Conservation (phyloP, 2,888 invertebrate genomes). For the Diplazon laetatorius region DNA sequence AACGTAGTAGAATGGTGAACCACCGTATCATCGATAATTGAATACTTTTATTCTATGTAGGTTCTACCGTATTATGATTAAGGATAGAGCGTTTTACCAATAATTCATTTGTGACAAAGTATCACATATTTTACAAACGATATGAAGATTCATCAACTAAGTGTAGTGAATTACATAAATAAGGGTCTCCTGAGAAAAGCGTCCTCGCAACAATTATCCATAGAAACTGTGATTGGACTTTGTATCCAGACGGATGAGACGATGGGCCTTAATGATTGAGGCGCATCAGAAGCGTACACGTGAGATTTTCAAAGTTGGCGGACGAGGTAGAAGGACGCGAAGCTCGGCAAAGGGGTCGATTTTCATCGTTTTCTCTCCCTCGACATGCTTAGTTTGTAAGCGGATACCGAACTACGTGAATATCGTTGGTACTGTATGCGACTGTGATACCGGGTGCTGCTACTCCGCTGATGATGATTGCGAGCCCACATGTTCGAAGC, state of each 20-base stretch:
- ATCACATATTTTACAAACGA: no score
- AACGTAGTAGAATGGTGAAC: no score
- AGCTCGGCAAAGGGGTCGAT: slow-evolving; percentile 26
- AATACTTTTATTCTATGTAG: no score
- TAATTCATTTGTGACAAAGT: not conserved
- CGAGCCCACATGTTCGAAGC: slow-evolving; percentile 77
- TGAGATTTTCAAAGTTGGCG: slow-evolving; percentile 35
- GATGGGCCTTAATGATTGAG: slow-evolving; percentile 47
- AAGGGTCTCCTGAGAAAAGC: slow-evolving; percentile 25
- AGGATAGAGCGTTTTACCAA: not conserved
- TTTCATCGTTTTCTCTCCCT: not conserved
- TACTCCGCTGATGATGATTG: slow-evolving; percentile 74
- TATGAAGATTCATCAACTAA: slow-evolving; percentile 17
- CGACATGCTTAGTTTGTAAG: slow-evolving; percentile 23
- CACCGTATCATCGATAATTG: no score
- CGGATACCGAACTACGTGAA: slow-evolving; percentile 39
- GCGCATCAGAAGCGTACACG: slow-evolving; percentile 38
- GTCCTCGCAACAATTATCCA: slow-evolving; percentile 34
- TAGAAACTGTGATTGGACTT: slow-evolving; percentile 48
- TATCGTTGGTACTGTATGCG: slow-evolving; percentile 38
- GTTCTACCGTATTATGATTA: no score
- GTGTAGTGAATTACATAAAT: slow-evolving; percentile 17
- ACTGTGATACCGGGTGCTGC: slow-evolving; percentile 43
- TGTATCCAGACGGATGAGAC: slow-evolving; percentile 27
- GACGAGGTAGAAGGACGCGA: slow-evolving; percentile 40